These are phyloP conservation scores for Phyllopteryx taeniolatus DNA, from an alignment of 2,113 vertebrate species.

Conservation along the genomic window DNA sequence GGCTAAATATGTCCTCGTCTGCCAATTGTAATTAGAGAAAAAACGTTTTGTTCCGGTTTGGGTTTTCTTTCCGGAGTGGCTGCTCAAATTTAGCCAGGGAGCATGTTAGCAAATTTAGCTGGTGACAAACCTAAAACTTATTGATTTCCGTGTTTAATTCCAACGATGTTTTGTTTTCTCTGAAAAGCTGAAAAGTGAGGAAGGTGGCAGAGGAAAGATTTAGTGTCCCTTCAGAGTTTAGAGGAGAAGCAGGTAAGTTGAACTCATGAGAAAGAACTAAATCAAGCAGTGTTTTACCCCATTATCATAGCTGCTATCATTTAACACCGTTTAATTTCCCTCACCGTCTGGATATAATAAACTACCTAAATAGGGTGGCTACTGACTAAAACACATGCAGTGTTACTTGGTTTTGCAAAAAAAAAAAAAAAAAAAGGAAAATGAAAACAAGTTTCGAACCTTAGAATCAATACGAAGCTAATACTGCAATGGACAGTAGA, in stretches of 20 bases:
- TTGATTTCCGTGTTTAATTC: neutral
- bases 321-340: neutral
- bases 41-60: neutral
- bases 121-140: neutral
- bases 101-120: constrained; percentile 10
- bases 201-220: neutral
- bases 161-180: neutral
- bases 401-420: neutral
- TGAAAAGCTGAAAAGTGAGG: constrained; percentile 15
- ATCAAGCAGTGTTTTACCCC: neutral
- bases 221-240: neutral
- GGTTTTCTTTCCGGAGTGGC: constrained; percentile 38
- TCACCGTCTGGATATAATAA: neutral
- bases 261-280: neutral
- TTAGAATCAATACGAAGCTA: neutral
- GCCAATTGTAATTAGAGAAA: constrained; percentile 4
- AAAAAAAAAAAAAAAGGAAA: neutral
- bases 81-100: neutral
- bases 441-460: neutral
- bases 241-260: neutral
- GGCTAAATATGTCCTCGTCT: neutral
- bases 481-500: neutral
- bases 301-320: neutral
- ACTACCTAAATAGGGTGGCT: neutral
- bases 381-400: neutral